Base-by-base conservation (phyloP, 1,140 invertebrate species). In the Drosophila tani region DNA sequence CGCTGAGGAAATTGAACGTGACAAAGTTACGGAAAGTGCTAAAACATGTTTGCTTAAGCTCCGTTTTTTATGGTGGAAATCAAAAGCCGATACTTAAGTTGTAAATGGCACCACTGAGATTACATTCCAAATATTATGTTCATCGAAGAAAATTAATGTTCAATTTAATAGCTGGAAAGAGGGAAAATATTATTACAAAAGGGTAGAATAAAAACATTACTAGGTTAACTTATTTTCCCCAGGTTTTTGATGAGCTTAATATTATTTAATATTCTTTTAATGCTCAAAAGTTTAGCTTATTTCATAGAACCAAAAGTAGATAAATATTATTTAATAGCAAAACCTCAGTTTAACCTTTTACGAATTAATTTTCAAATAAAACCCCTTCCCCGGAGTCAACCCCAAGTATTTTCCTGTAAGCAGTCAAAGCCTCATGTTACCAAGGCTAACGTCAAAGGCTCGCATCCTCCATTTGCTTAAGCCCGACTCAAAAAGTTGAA, bases 21-120 rank as follows among this genome's bases (percentile, higher is more conserved):
- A 50, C 64, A 56, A 78, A 69, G 45, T 78, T 78, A 78, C 51
- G 29, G 46, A 69, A 57, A 57, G 64, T 55, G 45, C 64, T 68
- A 45, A 77, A 69, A 60, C 50, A 69, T 77, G 56, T 77, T 43
- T 17, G 38, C 64, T 29, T 71, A 71, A 71, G 51, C 35, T 29
- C 2, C 14, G 15, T 35, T 70, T 53, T 50, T 73, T 59, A 50
- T 60, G 40, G 17, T 15, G 14, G 3, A 11, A 49, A 49, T 49
- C 41, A 38, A 56, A 56, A 38, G 58, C 45, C 17, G 15, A 50
- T 19, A 17, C 45, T 66, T 21, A 32, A 17, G 15, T 32, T 27
- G 19, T 32, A 41, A 68, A 68, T 41, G 17, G 11, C 5, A 19
- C 40, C 17, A 5, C 2, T 1, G 21, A 43, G 58, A 27, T 41